Conservation (phyloP, 2,797 vertebrate genomes). For the Gallirallus australis region DNA sequence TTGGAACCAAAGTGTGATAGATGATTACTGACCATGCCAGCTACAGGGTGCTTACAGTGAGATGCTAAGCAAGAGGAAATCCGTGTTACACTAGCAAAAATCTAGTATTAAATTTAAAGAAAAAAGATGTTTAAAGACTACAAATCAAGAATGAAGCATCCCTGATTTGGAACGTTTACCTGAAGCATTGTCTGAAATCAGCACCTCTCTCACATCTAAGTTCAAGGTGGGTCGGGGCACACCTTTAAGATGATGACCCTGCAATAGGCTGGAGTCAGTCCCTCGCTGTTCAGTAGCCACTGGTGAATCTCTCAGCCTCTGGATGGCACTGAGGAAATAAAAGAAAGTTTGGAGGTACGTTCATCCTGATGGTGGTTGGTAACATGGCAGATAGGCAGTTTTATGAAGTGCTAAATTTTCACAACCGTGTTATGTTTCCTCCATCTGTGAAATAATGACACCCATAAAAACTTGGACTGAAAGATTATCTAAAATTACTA, state of each 20-base stretch:
- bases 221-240: not conserved
- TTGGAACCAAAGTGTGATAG: not conserved
- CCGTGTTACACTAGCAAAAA: not conserved
- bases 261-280: not conserved
- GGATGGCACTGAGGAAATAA: not conserved
- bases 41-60: not conserved
- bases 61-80: not conserved
- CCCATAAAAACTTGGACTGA: not conserved
- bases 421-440: not conserved
- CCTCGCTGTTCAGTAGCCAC: fast-evolving
- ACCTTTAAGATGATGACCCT: not conserved
- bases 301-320: not conserved
- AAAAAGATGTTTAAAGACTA: not conserved
- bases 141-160: not conserved
- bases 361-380: not conserved
- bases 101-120: not conserved
- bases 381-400: not conserved
- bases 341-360: not conserved
- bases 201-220: not conserved
- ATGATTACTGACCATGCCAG: not conserved
- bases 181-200: not conserved
- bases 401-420: not conserved
- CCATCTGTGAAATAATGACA: not conserved
- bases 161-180: not conserved
- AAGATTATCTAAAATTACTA: not conserved